Percentiles rank a stretch among this genome's conserved stretches.
Conservation (phyloP, 2,888 invertebrate genomes). For the Diarsia brunnea region DNA sequence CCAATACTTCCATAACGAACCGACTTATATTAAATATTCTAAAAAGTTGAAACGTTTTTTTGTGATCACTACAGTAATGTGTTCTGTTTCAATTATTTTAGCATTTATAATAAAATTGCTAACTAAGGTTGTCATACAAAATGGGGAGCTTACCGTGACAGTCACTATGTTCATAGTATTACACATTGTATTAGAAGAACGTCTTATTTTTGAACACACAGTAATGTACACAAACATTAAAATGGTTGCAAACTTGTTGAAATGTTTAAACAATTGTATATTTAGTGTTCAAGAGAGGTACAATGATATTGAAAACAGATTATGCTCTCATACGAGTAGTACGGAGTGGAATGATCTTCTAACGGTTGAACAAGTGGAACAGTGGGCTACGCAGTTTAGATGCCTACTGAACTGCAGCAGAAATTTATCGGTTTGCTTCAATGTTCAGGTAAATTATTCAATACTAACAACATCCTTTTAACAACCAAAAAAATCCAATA, state of each 20-base stretch:
- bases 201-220: conserved; percentile 27
- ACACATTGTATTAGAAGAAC: neutral
- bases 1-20: neutral
- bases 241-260: conserved; percentile 14
- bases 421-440: conserved; percentile 15
- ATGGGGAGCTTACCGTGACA: neutral
- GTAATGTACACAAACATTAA: conserved; percentile 17
- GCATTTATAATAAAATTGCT: neutral
- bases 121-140: neutral
- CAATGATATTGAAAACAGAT: neutral
- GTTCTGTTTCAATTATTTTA: neutral
- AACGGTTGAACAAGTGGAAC: neutral
- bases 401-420: conserved; percentile 26
- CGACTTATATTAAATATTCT: conserved; percentile 3
- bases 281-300: neutral
- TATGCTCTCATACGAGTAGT: neutral
- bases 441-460: conserved; percentile 27
- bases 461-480: neutral
- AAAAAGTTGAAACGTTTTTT: conserved; percentile 4
- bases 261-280: conserved; percentile 21
- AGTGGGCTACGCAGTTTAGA: conserved; percentile 17
- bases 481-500: too few relatives aligned
- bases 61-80: rapidly evolving
- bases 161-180: neutral
- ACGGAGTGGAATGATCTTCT: neutral